These are phyloP conservation scores for Amiota mariae DNA, from an alignment of 2,888 invertebrate species.

Conservation along the genomic window DNA sequence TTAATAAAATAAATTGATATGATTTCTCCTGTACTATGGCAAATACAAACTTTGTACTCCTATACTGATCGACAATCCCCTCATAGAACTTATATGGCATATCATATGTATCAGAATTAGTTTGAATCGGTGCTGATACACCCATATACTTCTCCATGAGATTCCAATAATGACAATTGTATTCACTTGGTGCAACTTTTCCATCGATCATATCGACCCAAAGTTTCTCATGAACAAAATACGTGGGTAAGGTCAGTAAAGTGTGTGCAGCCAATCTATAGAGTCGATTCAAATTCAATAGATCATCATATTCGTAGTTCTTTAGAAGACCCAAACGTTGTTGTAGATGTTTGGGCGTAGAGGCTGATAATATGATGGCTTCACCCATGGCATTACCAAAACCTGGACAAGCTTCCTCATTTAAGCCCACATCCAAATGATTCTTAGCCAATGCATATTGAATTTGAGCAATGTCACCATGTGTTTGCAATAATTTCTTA, in stretches of 20 bases:
- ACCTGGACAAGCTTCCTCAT: slow-evolving; percentile 66
- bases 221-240: slow-evolving; percentile 80
- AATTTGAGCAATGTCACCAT: slow-evolving; percentile 60
- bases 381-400: slow-evolving; percentile 61
- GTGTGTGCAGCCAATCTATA: slow-evolving; percentile 77
- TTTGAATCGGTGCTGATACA: slow-evolving; percentile 77
- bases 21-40: neutral
- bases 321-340: slow-evolving; percentile 45
- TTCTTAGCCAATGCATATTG: slow-evolving; percentile 59
- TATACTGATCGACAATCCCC: slow-evolving; percentile 54
- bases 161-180: slow-evolving; percentile 79
- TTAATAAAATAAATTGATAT: neutral
- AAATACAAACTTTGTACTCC: slow-evolving; percentile 57
- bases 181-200: slow-evolving; percentile 75
- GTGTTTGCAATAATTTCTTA: slow-evolving; percentile 70
- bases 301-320: slow-evolving; percentile 53
- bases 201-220: slow-evolving; percentile 78
- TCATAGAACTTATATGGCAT: slow-evolving; percentile 82
- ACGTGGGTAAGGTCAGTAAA: slow-evolving; percentile 81
- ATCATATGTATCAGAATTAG: slow-evolving; percentile 79
- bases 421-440: slow-evolving; percentile 55
- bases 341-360: slow-evolving; percentile 80
- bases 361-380: slow-evolving; percentile 75
- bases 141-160: slow-evolving; percentile 78
- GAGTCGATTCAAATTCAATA: slow-evolving; percentile 54